These are phyloP conservation scores for Cyphomyrmex costatus DNA, from an alignment of 1,140 invertebrate species.

Conservation along the genomic window DNA sequence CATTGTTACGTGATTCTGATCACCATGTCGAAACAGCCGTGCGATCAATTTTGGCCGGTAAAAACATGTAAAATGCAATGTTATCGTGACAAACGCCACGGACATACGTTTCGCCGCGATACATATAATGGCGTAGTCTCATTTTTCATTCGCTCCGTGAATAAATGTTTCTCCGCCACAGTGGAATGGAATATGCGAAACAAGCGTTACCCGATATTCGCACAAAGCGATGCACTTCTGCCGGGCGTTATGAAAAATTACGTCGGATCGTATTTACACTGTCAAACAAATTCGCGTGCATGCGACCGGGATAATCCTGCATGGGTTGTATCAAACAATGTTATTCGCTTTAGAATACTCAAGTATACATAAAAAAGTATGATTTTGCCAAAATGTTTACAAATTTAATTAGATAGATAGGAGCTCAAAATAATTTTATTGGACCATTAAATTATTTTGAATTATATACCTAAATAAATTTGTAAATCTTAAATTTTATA, in stretches of 20 bases:
- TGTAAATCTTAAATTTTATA: too few relatives aligned
- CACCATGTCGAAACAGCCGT: slow-evolving; percentile 32
- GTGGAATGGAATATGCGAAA: slow-evolving; percentile 61
- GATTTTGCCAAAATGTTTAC: too few relatives aligned
- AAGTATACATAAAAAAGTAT: not conserved
- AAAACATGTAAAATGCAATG: slow-evolving; percentile 61
- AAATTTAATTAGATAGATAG: too few relatives aligned
- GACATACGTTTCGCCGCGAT: slow-evolving; percentile 39
- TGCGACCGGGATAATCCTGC: slow-evolving; percentile 45
- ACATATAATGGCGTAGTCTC: slow-evolving; percentile 55
- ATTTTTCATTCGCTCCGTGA: slow-evolving; percentile 60
- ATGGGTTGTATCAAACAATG: not conserved
- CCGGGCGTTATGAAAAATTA: slow-evolving; percentile 63
- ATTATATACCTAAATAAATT: too few relatives aligned
- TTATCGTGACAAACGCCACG: slow-evolving; percentile 51
- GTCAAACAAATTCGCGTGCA: slow-evolving; percentile 61
- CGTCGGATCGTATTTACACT: slow-evolving; percentile 61
- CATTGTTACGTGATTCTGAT: slow-evolving; percentile 56
- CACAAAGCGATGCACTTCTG: slow-evolving; percentile 62
- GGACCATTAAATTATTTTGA: not conserved
- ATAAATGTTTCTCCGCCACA: slow-evolving; percentile 60
- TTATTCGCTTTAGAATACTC: slow-evolving; percentile 22
- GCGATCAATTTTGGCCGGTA: slow-evolving; percentile 48
- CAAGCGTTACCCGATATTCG: slow-evolving; percentile 64
- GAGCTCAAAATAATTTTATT: too few relatives aligned